Evolutionary conservation across 2,797 vertebrate species (phyloP), one percentile per base, ranked within the genome.

Genomic region (Tympanoctomys barrerae): DNA sequence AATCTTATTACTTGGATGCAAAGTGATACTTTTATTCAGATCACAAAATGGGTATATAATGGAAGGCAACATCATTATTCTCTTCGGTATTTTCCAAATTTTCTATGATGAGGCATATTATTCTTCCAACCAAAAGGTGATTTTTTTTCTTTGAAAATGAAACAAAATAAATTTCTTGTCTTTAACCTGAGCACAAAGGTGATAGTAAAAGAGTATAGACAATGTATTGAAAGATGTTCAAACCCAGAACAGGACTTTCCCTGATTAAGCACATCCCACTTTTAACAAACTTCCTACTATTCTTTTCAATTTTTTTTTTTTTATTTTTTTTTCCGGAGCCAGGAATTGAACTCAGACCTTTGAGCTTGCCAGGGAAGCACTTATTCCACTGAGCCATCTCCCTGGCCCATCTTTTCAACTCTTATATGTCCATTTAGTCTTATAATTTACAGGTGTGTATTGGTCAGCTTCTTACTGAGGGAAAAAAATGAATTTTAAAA

Each of bases 81-180:
- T 84, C n/a, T 6, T 94, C 49, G 52, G 1, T 61, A 88, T 89
- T 95, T 92, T 95, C n/a, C 31, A 80, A 26, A 77, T 80, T 89
- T 86, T 92, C 59, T 73, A n/a, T 54, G 33, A 22, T 54, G 22
- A 90, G 2, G 87, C 16, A 9, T 28, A 81, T 81, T 73, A 52
- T 68, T 88, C 66, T 85, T 93, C 73, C 71, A 68, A 83, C 78
- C 0, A 66, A n/a, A 94, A 59, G 5, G 52, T 11, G n/a, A 54
- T 42, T 7, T 61, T 62, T 62, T 91, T 70, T 61, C 22, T 31
- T 11, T 49, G 39, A 68, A 89, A 85, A 78, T 79, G 61, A 90
- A 28, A 49, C 14, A 66, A 46, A 28, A 33, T 66, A 85, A 83
- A 83, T 73, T 64, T 86, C 7, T 68, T 81, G 1, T 61, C 36